Base-by-base conservation (phyloP, 2,113 vertebrate species). In the Brienomyrus longianalis region DNA sequence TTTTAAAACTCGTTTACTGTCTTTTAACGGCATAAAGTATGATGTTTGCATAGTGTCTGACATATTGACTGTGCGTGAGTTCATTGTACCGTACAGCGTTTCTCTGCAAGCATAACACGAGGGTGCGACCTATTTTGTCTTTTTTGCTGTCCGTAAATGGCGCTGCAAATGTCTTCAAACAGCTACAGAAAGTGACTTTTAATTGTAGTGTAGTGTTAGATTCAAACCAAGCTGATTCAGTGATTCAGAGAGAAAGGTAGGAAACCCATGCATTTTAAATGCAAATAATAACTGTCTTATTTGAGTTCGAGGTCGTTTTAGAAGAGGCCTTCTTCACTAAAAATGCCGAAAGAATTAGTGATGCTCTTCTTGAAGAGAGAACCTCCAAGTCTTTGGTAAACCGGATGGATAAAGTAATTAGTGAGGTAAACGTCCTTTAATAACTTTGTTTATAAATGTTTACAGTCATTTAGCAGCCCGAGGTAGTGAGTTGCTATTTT, bases 361-460 rank as follows among this genome's bases (percentile, higher is more conserved):
- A 15, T 10, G 89, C 87, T 9, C 77, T 94, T 88, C n/a, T 8
- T 84, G 89, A 84, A 62, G 92, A 92, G 88, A 93, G 91, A 90
- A 70, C 23, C 39, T 93, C 88, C n/a, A 66, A 89, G 39, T 90
- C 91, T 13, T 74, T 91, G 62, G 90, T 91, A 15, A 92, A 90
- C 4, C 91, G 89, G n/a, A 70, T 94, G 90, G 92, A 93, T 86
- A 92, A 93, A 87, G 48, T 93, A 66, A 92, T 90, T 17, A 91
- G 74, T 77, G 92, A 92, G 94, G 94, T 93, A 91, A 39, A 19
- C 21, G 2, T 5, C 17, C 66, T 31, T 74, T 52, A 70, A 70
- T 45, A n/a, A 11, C 27, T 88, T 59, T 59, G 87, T 47, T 88
- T 59, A 3, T 45, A 70, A 70, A 74, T 59, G 59, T 66, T 70